Evolutionary conservation across 2,113 vertebrate species (phyloP).

Genomic region (Canis aureus): DNA sequence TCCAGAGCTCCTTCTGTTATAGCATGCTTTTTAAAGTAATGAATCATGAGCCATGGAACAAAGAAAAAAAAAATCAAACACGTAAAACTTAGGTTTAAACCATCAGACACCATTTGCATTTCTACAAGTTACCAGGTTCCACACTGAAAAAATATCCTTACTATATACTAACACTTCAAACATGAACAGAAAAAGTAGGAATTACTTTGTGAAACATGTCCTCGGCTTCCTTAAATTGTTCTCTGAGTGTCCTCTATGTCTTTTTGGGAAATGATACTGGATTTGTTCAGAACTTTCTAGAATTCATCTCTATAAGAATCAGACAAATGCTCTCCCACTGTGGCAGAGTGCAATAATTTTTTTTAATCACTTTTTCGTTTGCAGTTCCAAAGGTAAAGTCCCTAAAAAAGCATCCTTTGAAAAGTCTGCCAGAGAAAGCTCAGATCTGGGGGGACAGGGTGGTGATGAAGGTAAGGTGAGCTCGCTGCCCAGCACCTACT

Average conservation of each 20-base stretch:
- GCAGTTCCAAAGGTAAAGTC: neutral
- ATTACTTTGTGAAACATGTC: neutral
- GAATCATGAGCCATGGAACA: neutral
- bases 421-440: neutral
- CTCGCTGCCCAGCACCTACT: neutral
- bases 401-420: neutral
- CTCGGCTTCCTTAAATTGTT: neutral
- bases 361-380: neutral
- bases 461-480: neutral
- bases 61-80: neutral
- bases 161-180: neutral
- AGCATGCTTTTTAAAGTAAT: neutral
- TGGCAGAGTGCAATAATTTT: neutral
- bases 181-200: neutral
- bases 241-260: neutral
- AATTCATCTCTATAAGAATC: neutral
- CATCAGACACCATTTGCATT: neutral
- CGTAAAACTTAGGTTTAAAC: neutral
- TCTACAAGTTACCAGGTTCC: neutral
- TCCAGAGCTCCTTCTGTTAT: neutral
- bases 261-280: neutral
- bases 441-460: neutral
- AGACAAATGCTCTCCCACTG: neutral
- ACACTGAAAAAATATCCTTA: neutral
- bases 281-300: neutral